These are phyloP conservation scores for Propsilocerus akamusi DNA, from an alignment of 1,140 invertebrate genomes.

Conservation along the genomic window DNA sequence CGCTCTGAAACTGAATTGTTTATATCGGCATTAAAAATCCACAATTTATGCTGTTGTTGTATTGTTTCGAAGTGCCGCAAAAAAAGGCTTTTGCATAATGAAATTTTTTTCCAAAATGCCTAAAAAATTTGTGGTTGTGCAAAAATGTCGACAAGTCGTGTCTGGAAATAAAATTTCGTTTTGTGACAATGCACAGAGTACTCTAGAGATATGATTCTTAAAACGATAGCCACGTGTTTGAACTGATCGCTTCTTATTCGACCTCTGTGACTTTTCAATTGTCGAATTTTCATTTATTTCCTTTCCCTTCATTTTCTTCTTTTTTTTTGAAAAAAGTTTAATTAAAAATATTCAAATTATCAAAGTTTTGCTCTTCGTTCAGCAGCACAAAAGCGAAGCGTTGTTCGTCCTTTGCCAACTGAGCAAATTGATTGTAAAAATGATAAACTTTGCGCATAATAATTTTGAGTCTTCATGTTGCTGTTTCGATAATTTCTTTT, in stretches of 20 bases:
- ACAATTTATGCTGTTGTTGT: neutral
- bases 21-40: neutral
- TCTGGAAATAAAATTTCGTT: neutral
- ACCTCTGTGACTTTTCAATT: no score
- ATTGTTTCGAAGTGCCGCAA: neutral
- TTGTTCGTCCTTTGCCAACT: neutral
- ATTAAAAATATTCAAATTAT: constrained; percentile 3
- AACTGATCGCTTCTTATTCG: no score
- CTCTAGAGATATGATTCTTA: neutral
- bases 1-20: neutral
- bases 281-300: neutral
- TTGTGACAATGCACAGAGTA: neutral
- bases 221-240: neutral
- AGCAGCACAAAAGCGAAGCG: neutral
- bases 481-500: neutral
- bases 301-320: neutral
- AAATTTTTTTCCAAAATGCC: neutral
- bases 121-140: neutral
- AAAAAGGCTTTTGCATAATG: neutral
- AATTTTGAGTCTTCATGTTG: neutral
- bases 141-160: neutral
- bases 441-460: constrained; percentile 2
- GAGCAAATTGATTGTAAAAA: constrained; percentile 4
- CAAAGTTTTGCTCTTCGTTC: neutral
- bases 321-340: neutral